Base-by-base conservation (phyloP, 2,888 invertebrate genomes). In the Neelides folsomi region DNA sequence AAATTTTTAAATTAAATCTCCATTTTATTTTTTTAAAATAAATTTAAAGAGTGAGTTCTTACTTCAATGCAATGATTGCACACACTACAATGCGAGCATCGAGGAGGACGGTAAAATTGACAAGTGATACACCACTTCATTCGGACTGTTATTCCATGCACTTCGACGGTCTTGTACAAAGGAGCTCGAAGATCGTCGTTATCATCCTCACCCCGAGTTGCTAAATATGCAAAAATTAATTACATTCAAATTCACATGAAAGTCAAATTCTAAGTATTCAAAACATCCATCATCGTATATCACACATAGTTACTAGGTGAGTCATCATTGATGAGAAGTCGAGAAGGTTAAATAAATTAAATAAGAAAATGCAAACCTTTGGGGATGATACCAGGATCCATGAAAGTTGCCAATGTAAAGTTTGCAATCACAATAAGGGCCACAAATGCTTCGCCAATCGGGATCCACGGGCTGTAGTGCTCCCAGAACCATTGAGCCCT, bases 91-190 rank as follows among this genome's bases (percentile, higher is more conserved):
- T 98, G 98, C 55, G 94, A 94, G 74, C 97, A 95, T 68, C 98
- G 79, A 59, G 98, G 98, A 70, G 98, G 98, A 68, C 98, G 79
- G 75, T 99, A 98, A 77, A 98, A 98, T 76, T 95, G 93, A 76
- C 98, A 98, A 2, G 98, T 98, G 65, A 93, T 89, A 75, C 98
- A 97, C 97, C 97, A 98, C 75, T 98, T 99, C 97, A 99, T 97
- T 59, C 97, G 83, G 57, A 98, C 94, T 12, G 93, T 93, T 65
- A 97, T 93, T 57, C 95, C 95, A 74, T 94, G 92, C 66, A 98
- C 94, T 73, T 97, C 95, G 60, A 95, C 92, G 73, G 85, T 93
- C 74, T 90, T 92, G 73, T 95, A 97, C 56, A 98, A 76, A 9
- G 92, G 92, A 56, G 95, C 92, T 67, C 94, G 80, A 70, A 93